Percentiles rank a stretch among this genome's conserved stretches.
Conservation (phyloP, 2,888 invertebrate genomes). For the Therioaphis trifolii region DNA sequence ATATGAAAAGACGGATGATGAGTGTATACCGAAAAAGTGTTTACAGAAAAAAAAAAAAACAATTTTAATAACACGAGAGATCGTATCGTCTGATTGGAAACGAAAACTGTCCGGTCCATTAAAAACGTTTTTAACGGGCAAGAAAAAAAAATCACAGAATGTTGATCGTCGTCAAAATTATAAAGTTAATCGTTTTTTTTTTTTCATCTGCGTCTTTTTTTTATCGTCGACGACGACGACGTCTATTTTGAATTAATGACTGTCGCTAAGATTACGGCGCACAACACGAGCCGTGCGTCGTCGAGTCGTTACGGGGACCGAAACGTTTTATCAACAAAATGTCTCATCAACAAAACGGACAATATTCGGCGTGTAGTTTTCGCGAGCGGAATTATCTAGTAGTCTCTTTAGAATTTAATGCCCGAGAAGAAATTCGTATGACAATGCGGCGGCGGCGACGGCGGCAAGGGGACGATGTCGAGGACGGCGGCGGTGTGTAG, state of each 20-base stretch:
- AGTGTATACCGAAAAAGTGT: slow-evolving; percentile 29
- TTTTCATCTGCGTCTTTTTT: no score
- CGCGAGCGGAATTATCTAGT: neutral
- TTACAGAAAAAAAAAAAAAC: slow-evolving; percentile 20
- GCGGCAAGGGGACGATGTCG: neutral
- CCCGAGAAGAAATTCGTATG: slow-evolving; percentile 22
- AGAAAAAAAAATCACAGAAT: slow-evolving; percentile 5
- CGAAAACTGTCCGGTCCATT: slow-evolving; percentile 16
- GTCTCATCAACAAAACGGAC: neutral
- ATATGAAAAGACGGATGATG: slow-evolving; percentile 10
- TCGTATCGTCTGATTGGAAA: slow-evolving; percentile 45
- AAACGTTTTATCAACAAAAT: no score
- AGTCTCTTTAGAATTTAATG: neutral
- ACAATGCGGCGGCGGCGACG: slow-evolving; percentile 6
- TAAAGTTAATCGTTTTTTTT: slow-evolving; percentile 8
- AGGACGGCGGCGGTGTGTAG: neutral
- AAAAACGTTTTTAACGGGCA: neutral
- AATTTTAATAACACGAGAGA: slow-evolving; percentile 11
- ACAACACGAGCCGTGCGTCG: neutral
- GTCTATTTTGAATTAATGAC: no score
- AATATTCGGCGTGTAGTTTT: neutral
- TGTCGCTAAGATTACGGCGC: neutral
- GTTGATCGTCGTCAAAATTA: neutral
- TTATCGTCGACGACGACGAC: no score
- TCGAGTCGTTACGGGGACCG: neutral